Conservation (phyloP, 2,113 vertebrate genomes). For the Prinia subflava region DNA sequence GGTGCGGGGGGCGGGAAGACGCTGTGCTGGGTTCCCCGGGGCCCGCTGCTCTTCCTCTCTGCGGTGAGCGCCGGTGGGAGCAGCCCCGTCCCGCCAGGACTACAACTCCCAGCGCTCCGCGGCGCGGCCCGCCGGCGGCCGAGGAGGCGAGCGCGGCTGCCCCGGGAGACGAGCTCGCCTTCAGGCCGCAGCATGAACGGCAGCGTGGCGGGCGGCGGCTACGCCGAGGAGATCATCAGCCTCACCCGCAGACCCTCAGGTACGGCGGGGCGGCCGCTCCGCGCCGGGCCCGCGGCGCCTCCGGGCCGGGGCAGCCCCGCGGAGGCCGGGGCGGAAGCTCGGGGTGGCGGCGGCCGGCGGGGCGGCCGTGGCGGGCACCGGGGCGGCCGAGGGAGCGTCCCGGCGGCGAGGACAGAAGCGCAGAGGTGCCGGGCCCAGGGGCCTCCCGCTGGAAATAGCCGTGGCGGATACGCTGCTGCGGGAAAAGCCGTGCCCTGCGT, state of each 20-base stretch:
- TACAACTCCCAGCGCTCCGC: slow-evolving; percentile 59
- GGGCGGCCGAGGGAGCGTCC: background rate
- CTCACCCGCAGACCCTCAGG: slow-evolving; percentile 76
- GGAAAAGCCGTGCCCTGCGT: background rate
- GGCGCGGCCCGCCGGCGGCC: background rate
- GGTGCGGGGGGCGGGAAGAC: too few species aligned
- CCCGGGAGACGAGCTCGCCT: background rate
- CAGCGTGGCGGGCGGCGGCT: slow-evolving; percentile 1
- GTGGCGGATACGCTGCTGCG: accelerated
- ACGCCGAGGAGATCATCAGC: slow-evolving; percentile 69
- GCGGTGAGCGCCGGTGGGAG: background rate
- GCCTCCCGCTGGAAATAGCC: background rate
- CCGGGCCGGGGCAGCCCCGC: background rate
- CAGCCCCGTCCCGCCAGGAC: background rate
- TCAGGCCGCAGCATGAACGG: slow-evolving; percentile 45
- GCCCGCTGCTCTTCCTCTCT: background rate
- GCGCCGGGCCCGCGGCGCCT: background rate
- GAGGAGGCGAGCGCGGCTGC: slow-evolving; percentile 40
- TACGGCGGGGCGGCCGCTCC: background rate
- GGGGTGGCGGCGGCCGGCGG: background rate
- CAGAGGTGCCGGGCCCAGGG: background rate
- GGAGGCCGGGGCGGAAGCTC: background rate
- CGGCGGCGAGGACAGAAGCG: background rate
- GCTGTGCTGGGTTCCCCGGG: background rate
- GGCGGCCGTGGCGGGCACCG: background rate